Conservation (phyloP, 2,888 invertebrate species). For the Acanthosepion pharaonis region DNA sequence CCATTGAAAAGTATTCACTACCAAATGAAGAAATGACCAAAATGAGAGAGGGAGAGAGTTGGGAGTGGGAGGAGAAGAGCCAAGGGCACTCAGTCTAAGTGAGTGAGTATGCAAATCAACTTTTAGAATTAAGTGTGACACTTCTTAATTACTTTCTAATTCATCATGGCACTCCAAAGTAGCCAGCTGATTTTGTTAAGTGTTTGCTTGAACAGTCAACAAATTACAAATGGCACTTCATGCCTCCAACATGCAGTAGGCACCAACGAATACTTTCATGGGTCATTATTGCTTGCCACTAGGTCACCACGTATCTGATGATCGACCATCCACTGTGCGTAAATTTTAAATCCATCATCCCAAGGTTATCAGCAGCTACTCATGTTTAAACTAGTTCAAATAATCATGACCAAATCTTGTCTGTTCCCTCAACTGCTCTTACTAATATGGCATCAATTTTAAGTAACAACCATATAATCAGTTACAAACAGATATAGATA, state of each 20-base stretch:
- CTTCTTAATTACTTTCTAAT: conserved; percentile 16
- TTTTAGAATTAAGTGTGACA: conserved; percentile 25
- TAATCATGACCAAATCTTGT: no score
- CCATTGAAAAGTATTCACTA: background rate
- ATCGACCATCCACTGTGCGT: background rate
- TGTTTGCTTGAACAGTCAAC: background rate
- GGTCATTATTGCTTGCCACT: background rate
- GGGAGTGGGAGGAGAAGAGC: background rate
- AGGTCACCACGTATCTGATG: background rate
- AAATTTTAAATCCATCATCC: background rate
- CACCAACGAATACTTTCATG: background rate
- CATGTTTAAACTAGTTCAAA: background rate
- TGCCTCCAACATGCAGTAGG: conserved; percentile 1
- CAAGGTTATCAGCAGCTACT: background rate
- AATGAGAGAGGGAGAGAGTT: background rate
- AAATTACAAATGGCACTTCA: conserved; percentile 34
- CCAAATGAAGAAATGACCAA: background rate
- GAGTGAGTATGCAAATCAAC: background rate
- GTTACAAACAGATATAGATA: no score
- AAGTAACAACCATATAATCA: no score
- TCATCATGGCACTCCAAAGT: conserved; percentile 24
- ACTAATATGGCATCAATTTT: no score
- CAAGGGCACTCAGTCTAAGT: conserved; percentile 8
- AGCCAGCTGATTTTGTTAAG: conserved; percentile 23
- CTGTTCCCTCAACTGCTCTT: no score